Percentiles rank a stretch among this genome's conserved stretches.
Evolutionary conservation across 2,797 vertebrate genomes (phyloP).

Genomic region (Etheostoma perlongum): DNA sequence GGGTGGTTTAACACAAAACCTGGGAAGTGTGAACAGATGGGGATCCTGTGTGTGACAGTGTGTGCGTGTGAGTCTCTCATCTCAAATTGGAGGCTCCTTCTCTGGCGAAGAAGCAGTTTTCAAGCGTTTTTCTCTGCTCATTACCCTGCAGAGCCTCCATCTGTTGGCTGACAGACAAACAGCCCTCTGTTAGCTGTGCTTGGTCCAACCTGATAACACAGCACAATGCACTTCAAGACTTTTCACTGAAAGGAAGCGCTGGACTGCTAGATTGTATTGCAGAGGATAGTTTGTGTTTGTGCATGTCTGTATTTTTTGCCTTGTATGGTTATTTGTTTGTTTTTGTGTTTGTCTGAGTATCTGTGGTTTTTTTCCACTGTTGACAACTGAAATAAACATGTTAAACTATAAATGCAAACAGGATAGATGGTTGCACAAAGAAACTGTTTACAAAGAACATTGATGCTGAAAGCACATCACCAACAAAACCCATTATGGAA

Average conservation of each 20-base stretch:
- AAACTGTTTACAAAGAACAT: conserved; percentile 40
- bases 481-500: conserved; percentile 33
- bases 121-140: conserved; percentile 59
- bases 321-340: conserved; percentile 68
- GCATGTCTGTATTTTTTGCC: conserved; percentile 22
- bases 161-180: conserved; percentile 76
- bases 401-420: conserved; percentile 64
- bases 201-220: conserved; percentile 61
- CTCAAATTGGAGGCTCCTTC: conserved; percentile 39
- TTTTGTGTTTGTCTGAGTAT: conserved; percentile 61
- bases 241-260: conserved; percentile 34
- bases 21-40: conserved; percentile 69
- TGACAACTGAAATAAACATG: conserved; percentile 72
- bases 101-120: conserved; percentile 39
- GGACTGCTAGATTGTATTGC: conserved; percentile 34
- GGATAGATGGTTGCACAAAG: conserved; percentile 31
- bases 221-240: conserved; percentile 40
- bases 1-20: conserved; percentile 41
- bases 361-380: conserved; percentile 74
- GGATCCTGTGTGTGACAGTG: conserved; percentile 28
- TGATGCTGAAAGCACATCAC: conserved; percentile 35
- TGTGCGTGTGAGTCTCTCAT: conserved; percentile 45
- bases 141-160: conserved; percentile 76
- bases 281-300: conserved; percentile 17
- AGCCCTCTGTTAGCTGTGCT: conserved; percentile 74